Evolutionary conservation across 2,888 invertebrate species (phyloP).

Genomic region (Acanthacorydalis orientalis): DNA sequence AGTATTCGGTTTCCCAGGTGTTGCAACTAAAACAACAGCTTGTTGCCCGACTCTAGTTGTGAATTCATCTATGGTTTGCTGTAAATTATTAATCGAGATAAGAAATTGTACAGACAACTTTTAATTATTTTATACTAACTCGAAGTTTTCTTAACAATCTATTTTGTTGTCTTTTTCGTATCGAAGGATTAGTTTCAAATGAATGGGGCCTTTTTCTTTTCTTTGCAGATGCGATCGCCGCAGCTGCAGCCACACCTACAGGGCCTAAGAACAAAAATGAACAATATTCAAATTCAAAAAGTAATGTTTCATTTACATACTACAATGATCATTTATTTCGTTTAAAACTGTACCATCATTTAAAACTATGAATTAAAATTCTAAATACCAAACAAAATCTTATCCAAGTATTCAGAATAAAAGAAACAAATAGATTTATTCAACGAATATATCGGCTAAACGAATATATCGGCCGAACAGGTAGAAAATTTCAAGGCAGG

Average conservation of each 20-base stretch:
- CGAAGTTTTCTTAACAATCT: constrained; percentile 72
- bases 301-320: too few relatives aligned
- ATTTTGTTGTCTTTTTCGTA: constrained; percentile 89
- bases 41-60: constrained; percentile 94
- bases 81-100: too few relatives aligned
- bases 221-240: constrained; percentile 89
- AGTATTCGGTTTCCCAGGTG: constrained; percentile 89
- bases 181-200: constrained; percentile 94
- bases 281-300: too few relatives aligned
- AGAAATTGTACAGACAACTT: neutral
- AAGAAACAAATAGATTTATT: too few relatives aligned
- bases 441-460: too few relatives aligned
- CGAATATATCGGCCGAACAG: too few relatives aligned
- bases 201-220: constrained; percentile 90
- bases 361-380: too few relatives aligned
- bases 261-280: constrained; percentile 41
- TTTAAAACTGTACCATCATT: too few relatives aligned
- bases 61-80: constrained; percentile 94
- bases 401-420: too few relatives aligned
- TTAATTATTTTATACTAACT: constrained; percentile 30
- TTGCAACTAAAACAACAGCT: constrained; percentile 88
- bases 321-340: too few relatives aligned
- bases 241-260: constrained; percentile 91
- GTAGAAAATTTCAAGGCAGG: too few relatives aligned
- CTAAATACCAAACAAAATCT: too few relatives aligned